Evolutionary conservation across 2,888 invertebrate species (phyloP).

Genomic region (Papilio gigon): DNA sequence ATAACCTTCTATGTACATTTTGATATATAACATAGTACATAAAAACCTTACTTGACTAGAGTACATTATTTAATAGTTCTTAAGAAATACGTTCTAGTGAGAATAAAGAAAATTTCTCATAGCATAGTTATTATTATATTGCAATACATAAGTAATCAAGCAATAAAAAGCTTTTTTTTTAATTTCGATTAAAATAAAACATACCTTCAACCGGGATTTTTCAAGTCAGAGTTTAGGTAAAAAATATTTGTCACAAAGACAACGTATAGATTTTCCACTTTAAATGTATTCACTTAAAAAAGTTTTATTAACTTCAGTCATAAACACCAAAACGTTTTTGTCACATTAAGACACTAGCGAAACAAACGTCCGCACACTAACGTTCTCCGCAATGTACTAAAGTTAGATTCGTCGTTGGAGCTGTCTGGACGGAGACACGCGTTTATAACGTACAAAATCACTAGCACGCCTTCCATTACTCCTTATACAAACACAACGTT

Average conservation of each 20-base stretch:
- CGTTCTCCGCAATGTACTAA: slow-evolving; percentile 70
- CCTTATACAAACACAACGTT: slow-evolving; percentile 37
- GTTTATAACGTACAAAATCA: background rate
- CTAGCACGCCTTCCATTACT: slow-evolving; percentile 57
- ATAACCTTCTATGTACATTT: slow-evolving; percentile 37
- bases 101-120: background rate
- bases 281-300: slow-evolving; percentile 24
- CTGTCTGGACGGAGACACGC: slow-evolving; percentile 45
- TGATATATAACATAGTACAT: slow-evolving; percentile 7
- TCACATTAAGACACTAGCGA: slow-evolving; percentile 36
- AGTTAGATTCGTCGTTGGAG: slow-evolving; percentile 60
- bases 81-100: background rate
- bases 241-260: slow-evolving; percentile 17
- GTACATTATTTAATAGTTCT: background rate
- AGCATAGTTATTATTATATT: background rate
- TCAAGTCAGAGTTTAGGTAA: background rate
- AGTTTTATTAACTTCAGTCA: slow-evolving; percentile 27
- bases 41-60: background rate
- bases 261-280: background rate
- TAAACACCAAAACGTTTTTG: slow-evolving; percentile 39
- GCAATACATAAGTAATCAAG: background rate
- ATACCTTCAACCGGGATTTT: slow-evolving; percentile 32
- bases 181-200: slow-evolving; percentile 8
- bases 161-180: background rate
- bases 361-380: slow-evolving; percentile 62